phyloP scores from a whole-genome alignment of 2,113 vertebrate species.

The Seriola dumerili region DNA sequence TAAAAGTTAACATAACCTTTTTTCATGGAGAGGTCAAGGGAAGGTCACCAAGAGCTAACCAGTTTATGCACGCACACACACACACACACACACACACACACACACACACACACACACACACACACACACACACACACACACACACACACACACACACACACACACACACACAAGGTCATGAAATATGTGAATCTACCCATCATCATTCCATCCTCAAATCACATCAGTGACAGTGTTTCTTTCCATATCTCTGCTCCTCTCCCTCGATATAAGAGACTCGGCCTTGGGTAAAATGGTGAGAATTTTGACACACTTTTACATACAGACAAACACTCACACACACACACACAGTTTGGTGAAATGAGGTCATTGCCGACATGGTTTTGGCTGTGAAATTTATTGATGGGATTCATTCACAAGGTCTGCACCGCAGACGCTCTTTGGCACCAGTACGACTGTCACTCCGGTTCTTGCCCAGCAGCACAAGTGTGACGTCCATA shows the following conservation, averaged over 20 bases:
- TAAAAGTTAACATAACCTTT: constrained; percentile 13
- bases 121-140: constrained; percentile 20
- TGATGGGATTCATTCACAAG: constrained; percentile 55
- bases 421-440: not conserved
- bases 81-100: constrained; percentile 29
- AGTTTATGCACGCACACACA: constrained; percentile 7
- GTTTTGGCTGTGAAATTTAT: constrained; percentile 46
- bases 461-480: not conserved
- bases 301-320: constrained; percentile 53
- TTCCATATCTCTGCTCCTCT: constrained; percentile 44
- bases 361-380: constrained; percentile 46
- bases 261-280: constrained; percentile 35
- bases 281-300: constrained; percentile 66
- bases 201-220: constrained; percentile 53
- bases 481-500: not conserved
- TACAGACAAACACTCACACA: constrained; percentile 23
- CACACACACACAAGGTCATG: constrained; percentile 55
- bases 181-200: constrained; percentile 46
- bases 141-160: constrained; percentile 29
- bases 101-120: constrained; percentile 43
- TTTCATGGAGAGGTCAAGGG: constrained; percentile 14
- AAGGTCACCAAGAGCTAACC: constrained; percentile 27
- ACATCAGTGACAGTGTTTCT: constrained; percentile 63
- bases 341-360: constrained; percentile 1
- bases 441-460: not conserved